Evolutionary conservation across 2,113 vertebrate genomes (phyloP).

Genomic region (Laticauda colubrina): DNA sequence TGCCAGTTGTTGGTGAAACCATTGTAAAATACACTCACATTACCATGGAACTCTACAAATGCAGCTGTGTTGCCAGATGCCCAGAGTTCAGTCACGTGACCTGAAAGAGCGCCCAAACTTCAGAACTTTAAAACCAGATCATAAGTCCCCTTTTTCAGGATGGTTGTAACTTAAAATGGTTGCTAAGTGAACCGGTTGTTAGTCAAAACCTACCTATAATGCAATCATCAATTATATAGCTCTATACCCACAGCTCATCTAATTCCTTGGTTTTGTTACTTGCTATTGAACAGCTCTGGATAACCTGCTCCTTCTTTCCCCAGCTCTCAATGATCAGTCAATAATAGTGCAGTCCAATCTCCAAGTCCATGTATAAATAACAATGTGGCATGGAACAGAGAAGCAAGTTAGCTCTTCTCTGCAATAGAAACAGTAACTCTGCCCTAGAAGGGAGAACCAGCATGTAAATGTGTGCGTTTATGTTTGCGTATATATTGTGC

Average conservation of each 20-base stretch:
- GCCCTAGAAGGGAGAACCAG: not conserved
- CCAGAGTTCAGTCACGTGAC: not conserved
- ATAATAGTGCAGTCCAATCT: not conserved
- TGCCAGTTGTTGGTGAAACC: not conserved
- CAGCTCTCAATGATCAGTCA: not conserved
- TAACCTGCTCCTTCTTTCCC: not conserved
- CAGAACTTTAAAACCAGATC: not conserved
- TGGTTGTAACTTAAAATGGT: not conserved
- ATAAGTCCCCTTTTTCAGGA: not conserved
- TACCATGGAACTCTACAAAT: not conserved
- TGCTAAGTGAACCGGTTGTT: rapidly evolving
- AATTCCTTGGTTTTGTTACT: not conserved
- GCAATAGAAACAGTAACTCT: not conserved
- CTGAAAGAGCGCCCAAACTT: not conserved
- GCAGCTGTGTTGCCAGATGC: not conserved
- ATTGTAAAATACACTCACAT: not conserved
- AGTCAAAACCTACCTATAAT: not conserved
- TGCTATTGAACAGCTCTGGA: not conserved
- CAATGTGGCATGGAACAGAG: not conserved
- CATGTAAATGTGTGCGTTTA: not conserved
- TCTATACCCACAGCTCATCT: not conserved
- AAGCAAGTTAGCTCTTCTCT: not conserved
- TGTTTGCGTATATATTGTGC: not conserved
- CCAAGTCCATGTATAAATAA: not conserved
- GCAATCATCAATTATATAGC: not conserved